Base-by-base conservation (phyloP, 2,888 invertebrate genomes). In the Tinea pellionella region DNA sequence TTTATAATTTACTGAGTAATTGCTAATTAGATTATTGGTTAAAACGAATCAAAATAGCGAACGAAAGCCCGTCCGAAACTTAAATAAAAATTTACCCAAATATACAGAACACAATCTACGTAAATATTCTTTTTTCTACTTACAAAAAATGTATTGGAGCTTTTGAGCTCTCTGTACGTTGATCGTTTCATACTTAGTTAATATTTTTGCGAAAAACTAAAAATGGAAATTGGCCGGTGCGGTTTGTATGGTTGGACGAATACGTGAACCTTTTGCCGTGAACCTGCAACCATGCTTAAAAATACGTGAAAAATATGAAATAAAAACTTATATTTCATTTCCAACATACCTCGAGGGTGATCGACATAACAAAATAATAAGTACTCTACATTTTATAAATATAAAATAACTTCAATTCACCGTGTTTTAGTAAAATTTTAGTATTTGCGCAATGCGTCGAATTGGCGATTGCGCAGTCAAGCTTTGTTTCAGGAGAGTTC, bases 271-370 rank as follows among this genome's bases (percentile, higher is more conserved):
- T 51, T 9, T 3, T 51, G 51, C n/a, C n/a, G n/a, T n/a, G n/a
- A n/a, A n/a, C 51, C 51, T 51, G 51, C 6, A 51, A 51, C 13
- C 51, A 51, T 51, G 51, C 51, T 51, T 51, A 51, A 51, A n/a
- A n/a, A n/a, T n/a, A 51, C 3, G 3, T 2, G 3, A 41, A 41
- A 24, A 3, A 24, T 24, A 24, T 37, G 37, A 12, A n/a, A 6
- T 37, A 37, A 37, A 12, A 37, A 37, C 9, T 12, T 37, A 9
- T 37, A 9, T 37, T 37, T 37, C 9, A 24, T 24, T 24, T 6
- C 24, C 24, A 24, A 37, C 37, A 37, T 37, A 47, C 47, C 47
- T 47, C 47, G 47, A 16, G 47, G 47, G 15, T 47, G 15, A 47
- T 47, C 13, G 47, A 47, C 47, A 47, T 47, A 47, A 47, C 47